Base-by-base conservation (phyloP, 2,888 invertebrate species). In the Cinara cedri region DNA sequence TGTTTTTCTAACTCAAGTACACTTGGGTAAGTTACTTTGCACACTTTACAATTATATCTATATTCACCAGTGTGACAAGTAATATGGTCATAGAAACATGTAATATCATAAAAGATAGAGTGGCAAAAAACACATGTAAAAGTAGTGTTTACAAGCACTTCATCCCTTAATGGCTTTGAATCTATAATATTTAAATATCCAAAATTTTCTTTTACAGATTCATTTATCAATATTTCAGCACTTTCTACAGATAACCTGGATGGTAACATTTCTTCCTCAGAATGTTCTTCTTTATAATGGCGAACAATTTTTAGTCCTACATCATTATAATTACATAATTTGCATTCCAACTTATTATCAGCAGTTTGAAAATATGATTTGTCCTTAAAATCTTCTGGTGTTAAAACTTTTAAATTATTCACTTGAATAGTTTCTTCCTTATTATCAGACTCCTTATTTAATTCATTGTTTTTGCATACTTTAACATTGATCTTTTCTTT, bases 41-140 rank as follows among this genome's bases (percentile, higher is more conserved):
- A 94, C 66, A 87, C 86, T 0, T 88, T 88, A 85, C 94, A 94
- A 26, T 87, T 85, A 81, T 89, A 90, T 76, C 90, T 88, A 83
- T 90, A 92, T 86, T 95, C 94, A 0, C 94, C 94, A 0, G 94
- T 94, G 81, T 95, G 95, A 66, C 86, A 88, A 26, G 90, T 89
- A 57, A 93, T 87, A 84, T 95, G 94, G 84, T 93, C 92, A 84
- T 91, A 91, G 84, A 92, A 92, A 3, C 83, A 82, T 11, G 70
- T 16, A 21, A 81, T 57, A 44, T 81, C 78, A 55, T 49, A 24
- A 26, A 72, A 55, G 66, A n/a, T 51, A 63, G 54, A 1, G 65
- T 80, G 49, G 72, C 83, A 83, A 13, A 83, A 81, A 24, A 82
- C 68, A 72, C 83, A 83, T 1, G 60, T 78, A 70, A 46, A 78